These are phyloP conservation scores for Forpus xanthops DNA, from an alignment of 2,797 vertebrate genomes.

Conservation along the genomic window DNA sequence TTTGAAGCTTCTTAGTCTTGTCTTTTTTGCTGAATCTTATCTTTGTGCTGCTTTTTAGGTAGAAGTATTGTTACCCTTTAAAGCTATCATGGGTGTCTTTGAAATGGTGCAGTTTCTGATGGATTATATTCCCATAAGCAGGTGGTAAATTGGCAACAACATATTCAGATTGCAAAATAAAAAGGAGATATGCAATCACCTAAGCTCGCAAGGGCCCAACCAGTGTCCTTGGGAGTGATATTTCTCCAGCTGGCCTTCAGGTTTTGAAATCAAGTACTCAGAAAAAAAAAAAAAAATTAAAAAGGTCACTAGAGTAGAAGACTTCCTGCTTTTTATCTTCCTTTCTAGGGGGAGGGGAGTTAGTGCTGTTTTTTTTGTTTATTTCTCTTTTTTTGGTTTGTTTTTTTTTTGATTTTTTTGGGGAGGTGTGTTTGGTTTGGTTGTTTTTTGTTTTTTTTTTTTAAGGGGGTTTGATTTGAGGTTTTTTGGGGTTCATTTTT, in stretches of 20 bases:
- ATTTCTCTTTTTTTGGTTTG: not conserved
- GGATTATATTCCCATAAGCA: not conserved
- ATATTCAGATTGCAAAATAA: not conserved
- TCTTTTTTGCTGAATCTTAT: not conserved
- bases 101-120: not conserved
- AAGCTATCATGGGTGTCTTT: fast-evolving
- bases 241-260: not conserved
- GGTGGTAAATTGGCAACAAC: not conserved
- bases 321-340: not conserved
- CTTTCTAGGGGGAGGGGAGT: not conserved
- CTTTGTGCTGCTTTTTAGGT: not conserved
- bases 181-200: not conserved
- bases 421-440: no score
- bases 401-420: not conserved
- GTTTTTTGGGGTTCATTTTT: not conserved
- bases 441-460: no score
- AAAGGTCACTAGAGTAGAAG: not conserved
- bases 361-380: not conserved
- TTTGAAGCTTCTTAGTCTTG: constrained; percentile 13
- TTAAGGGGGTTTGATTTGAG: no score
- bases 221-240: not conserved
- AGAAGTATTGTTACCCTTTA: not conserved
- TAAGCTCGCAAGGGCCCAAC: not conserved
- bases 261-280: not conserved
- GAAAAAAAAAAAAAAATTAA: not conserved